Evolutionary conservation across 1,140 invertebrate genomes (phyloP).

Genomic region (Achatina immaculata): DNA sequence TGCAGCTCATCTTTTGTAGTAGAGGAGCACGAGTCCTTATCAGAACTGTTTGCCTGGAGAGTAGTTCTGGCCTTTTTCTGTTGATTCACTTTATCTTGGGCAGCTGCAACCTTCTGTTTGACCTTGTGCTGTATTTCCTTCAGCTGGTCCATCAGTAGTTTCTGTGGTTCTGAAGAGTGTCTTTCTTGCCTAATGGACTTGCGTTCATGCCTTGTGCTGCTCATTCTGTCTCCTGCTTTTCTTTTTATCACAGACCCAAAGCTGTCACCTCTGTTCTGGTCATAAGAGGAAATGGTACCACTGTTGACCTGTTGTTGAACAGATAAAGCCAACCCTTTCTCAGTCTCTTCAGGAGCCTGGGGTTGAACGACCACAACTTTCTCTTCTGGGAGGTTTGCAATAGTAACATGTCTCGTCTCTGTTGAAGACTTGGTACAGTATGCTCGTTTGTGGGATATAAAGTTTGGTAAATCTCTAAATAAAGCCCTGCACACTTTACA

Average conservation of each 20-base stretch:
- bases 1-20: neutral
- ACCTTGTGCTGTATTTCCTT: slow-evolving; percentile 32
- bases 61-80: neutral
- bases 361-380: slow-evolving; percentile 62
- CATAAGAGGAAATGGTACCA: neutral
- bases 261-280: neutral
- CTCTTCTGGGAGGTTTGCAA: slow-evolving; percentile 35
- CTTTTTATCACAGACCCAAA: neutral
- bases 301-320: slow-evolving; percentile 31
- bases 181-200: slow-evolving; percentile 17
- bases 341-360: slow-evolving; percentile 46
- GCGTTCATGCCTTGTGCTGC: neutral
- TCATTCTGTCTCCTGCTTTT: neutral
- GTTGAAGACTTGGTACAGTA: slow-evolving; percentile 76
- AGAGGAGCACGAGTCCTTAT: neutral
- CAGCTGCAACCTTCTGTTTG: slow-evolving; percentile 23
- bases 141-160: slow-evolving; percentile 28
- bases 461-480: slow-evolving; percentile 86
- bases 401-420: slow-evolving; percentile 25
- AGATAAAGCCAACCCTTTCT: slow-evolving; percentile 44
- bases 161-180: slow-evolving; percentile 26
- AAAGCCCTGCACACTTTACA: slow-evolving; percentile 87
- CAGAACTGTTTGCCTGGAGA: neutral
- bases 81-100: neutral
- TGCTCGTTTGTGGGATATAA: slow-evolving; percentile 85